A percentile compares a stretch with the other conserved stretches of the same genome.
Conservation (phyloP, 2,888 invertebrate genomes). For the Lochmaea capreae region DNA sequence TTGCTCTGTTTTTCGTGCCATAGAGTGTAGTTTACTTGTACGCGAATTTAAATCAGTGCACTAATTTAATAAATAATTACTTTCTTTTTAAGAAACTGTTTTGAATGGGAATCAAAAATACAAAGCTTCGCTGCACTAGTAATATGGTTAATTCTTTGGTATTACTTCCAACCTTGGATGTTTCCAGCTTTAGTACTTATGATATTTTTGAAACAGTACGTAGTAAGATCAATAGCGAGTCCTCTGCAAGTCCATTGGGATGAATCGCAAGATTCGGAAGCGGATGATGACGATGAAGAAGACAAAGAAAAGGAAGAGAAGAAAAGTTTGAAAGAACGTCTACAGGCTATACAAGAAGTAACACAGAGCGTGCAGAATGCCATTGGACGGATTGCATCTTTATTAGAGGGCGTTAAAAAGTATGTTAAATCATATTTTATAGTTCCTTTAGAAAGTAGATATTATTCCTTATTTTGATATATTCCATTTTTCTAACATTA, state of each 20-base stretch:
- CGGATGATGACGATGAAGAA: conserved; percentile 88
- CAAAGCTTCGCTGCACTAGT: conserved; percentile 86
- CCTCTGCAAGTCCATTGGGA: conserved; percentile 63
- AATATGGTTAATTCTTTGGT: conserved; percentile 88
- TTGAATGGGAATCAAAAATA: conserved; percentile 95
- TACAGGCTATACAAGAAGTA: conserved; percentile 97
- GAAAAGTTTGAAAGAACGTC: conserved; percentile 91
- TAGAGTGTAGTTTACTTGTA: too few species aligned
- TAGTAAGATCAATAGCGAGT: conserved; percentile 68
- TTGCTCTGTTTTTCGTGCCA: too few species aligned
- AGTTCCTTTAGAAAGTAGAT: too few species aligned
- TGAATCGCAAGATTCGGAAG: conserved; percentile 66
- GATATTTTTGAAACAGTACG: conserved; percentile 81
- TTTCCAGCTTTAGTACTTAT: conserved; percentile 85
- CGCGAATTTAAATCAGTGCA: not conserved
- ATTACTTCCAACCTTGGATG: conserved; percentile 97
- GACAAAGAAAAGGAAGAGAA: conserved; percentile 91
- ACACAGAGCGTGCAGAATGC: conserved; percentile 97
- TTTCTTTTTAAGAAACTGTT: conserved; percentile 80
- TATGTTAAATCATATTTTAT: conserved; percentile 65
- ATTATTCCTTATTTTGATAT: too few species aligned
- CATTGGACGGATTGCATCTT: conserved; percentile 92
- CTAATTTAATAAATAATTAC: too few species aligned
- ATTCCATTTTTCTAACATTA: too few species aligned
- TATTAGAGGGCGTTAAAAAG: conserved; percentile 96